Conservation (phyloP, 2,113 vertebrate species). For the Anhinga anhinga region DNA sequence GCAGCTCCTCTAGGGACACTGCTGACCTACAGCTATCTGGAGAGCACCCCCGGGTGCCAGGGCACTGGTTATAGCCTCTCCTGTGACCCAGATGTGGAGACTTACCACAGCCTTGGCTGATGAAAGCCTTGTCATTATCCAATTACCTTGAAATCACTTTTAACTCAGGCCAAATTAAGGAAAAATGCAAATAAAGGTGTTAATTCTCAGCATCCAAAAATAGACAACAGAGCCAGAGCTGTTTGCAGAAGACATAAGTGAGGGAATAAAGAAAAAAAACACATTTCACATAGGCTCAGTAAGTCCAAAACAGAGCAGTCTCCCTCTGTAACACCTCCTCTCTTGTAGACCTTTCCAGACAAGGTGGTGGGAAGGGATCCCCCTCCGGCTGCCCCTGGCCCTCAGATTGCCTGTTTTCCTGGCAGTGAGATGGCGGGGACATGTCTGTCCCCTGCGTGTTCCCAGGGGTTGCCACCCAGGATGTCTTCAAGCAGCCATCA, state of each 20-base stretch:
- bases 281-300: not conserved
- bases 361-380: no score
- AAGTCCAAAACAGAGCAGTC: not conserved
- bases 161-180: not conserved
- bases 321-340: not conserved
- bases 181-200: constrained; percentile 26
- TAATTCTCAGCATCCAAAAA: not conserved
- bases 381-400: not conserved
- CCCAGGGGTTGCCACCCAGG: not conserved
- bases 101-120: not conserved
- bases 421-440: fast-evolving
- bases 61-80: not conserved
- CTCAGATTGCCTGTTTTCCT: no score
- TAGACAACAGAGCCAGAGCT: not conserved
- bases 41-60: not conserved
- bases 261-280: not conserved
- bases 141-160: not conserved
- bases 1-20: not conserved
- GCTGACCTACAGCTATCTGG: not conserved
- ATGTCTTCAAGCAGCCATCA: not conserved
- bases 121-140: not conserved
- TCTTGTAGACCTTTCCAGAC: not conserved
- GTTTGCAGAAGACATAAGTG: not conserved
- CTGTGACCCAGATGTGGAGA: not conserved
- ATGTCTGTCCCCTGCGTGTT: fast-evolving